phyloP scores from a whole-genome alignment of 2,113 vertebrate genomes.

The Centrocercus urophasianus region DNA sequence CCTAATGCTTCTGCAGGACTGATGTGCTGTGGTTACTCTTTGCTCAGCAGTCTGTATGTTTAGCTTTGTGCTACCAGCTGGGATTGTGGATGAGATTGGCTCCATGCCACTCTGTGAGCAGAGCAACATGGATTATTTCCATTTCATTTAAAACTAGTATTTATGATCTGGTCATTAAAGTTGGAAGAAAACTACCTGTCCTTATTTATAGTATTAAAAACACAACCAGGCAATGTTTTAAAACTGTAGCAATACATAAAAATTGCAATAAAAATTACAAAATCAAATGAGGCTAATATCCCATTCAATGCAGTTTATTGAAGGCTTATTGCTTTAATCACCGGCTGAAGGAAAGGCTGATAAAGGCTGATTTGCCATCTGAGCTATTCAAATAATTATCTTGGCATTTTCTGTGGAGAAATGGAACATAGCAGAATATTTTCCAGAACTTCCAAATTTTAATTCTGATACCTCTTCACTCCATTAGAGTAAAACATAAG shows the following conservation, averaged over 20 bases:
- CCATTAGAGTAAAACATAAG: not conserved
- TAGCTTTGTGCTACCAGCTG: not conserved
- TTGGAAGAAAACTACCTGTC: not conserved
- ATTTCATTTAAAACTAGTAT: not conserved
- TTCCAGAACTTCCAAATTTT: not conserved
- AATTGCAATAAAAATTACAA: constrained; percentile 24
- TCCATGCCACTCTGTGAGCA: not conserved
- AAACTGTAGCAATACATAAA: not conserved
- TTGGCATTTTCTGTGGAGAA: not conserved
- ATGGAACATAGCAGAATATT: not conserved
- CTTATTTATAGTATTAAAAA: not conserved
- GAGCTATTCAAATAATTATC: not conserved
- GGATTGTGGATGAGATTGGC: not conserved
- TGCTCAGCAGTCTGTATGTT: not conserved
- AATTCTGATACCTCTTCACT: not conserved
- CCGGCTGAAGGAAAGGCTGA: not conserved
- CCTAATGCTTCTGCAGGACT: not conserved
- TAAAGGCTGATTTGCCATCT: not conserved
- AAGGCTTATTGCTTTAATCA: not conserved
- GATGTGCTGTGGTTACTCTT: not conserved
- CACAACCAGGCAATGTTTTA: not conserved
- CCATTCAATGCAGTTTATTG: not conserved
- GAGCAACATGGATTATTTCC: not conserved
- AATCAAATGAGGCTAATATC: not conserved
- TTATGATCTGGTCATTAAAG: not conserved